Percentiles rank a stretch among this genome's conserved stretches.
Conservation (phyloP, 2,797 vertebrate species). For the Mormyrops attenuatus region DNA sequence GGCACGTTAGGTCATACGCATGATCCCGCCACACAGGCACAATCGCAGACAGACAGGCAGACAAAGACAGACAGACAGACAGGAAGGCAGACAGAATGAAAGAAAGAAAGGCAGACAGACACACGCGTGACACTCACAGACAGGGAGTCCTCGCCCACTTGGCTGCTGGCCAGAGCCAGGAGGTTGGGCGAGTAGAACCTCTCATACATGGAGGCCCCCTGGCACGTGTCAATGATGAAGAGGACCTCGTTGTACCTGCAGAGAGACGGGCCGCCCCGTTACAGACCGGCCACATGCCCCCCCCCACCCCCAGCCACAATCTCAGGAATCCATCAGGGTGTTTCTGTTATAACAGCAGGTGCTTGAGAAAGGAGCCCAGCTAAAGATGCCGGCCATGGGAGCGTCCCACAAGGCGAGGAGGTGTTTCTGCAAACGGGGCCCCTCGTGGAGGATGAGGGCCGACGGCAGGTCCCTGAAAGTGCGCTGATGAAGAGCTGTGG, state of each 20-base stretch:
- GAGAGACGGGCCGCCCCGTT: constrained; percentile 18
- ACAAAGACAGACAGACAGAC: too few relatives aligned
- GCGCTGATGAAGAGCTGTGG: constrained; percentile 25
- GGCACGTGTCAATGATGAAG: constrained; percentile 98
- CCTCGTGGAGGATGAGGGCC: constrained; percentile 6
- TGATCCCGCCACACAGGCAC: background rate
- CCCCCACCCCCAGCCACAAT: constrained; percentile 17
- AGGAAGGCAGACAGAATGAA: background rate
- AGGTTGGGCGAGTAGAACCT: constrained; percentile 96
- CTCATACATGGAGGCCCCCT: constrained; percentile 98
- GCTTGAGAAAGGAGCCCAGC: constrained; percentile 37
- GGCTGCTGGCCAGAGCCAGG: constrained; percentile 95
- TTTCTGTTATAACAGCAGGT: constrained; percentile 7
- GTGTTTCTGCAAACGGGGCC: background rate
- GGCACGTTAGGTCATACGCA: background rate
- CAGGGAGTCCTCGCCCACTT: constrained; percentile 94
- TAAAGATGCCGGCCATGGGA: background rate
- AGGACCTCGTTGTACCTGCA: constrained; percentile 91
- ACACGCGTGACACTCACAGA: constrained; percentile 69
- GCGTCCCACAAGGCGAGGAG: background rate
- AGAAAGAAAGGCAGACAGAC: too few relatives aligned
- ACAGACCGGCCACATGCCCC: background rate
- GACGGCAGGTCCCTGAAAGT: constrained; percentile 14
- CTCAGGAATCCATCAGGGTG: constrained; percentile 9
- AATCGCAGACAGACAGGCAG: background rate